Conservation (phyloP, 35 echinoderm and acorn worm species). For the Holothuria glaberrima region DNA sequence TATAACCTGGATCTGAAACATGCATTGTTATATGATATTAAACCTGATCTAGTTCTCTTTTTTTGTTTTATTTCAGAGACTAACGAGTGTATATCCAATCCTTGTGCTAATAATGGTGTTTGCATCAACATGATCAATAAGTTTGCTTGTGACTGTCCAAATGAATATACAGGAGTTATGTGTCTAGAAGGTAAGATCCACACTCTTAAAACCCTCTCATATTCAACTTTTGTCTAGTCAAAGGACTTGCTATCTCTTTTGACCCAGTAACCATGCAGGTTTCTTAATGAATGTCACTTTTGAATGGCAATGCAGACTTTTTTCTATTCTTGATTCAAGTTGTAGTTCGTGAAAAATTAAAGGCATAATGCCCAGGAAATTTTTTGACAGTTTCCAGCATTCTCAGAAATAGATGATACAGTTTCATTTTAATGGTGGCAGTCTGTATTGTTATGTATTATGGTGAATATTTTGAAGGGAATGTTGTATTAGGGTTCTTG, state of each 20-base stretch:
- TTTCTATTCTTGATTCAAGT: too few relatives aligned
- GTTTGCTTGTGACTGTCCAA: constrained; percentile 33
- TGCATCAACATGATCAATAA: constrained; percentile 23
- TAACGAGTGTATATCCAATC: constrained; percentile 33
- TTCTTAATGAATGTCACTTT: not conserved
- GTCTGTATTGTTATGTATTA: too few relatives aligned
- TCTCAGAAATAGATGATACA: too few relatives aligned
- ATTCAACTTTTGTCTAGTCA: too few relatives aligned
- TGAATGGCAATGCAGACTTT: not conserved
- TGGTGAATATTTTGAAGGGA: too few relatives aligned
- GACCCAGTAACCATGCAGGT: not conserved
- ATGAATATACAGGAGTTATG: not conserved
- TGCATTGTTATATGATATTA: not conserved
- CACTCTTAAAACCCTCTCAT: too few relatives aligned
- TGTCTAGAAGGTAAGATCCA: constrained; percentile 6
- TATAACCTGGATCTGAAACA: not conserved
- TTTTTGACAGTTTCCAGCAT: too few relatives aligned
- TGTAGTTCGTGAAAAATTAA: too few relatives aligned
- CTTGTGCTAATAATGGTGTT: constrained; percentile 41
- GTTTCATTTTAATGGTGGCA: too few relatives aligned
- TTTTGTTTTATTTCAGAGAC: not conserved
- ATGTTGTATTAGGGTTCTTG: too few relatives aligned
- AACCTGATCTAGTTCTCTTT: not conserved
- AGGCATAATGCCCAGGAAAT: too few relatives aligned
- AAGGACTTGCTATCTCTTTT: too few relatives aligned